Evolutionary conservation across 1,140 invertebrate species (phyloP).

Genomic region (Rhopalosiphum padi): DNA sequence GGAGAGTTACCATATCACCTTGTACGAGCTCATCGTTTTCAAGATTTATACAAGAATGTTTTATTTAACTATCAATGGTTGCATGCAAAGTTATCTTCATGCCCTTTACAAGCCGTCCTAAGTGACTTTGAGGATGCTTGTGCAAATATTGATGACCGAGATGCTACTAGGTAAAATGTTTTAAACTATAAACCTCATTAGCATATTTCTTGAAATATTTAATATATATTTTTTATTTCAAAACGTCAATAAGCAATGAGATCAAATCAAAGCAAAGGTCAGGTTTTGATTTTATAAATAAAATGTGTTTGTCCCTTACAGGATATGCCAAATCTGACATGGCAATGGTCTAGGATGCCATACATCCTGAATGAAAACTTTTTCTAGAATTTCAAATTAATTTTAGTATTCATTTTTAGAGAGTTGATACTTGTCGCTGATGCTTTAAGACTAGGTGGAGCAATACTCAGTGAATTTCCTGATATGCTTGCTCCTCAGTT

Average conservation of each 20-base stretch:
- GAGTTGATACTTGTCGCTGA: slow-evolving; percentile 94
- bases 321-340: slow-evolving; percentile 49
- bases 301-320: slow-evolving; percentile 38
- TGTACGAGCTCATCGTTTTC: slow-evolving; percentile 86
- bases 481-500: slow-evolving; percentile 96
- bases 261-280: slow-evolving; percentile 49
- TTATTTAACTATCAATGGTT: slow-evolving; percentile 98
- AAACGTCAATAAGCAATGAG: background rate
- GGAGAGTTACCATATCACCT: slow-evolving; percentile 96
- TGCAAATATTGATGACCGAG: slow-evolving; percentile 82
- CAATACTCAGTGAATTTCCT: slow-evolving; percentile 87
- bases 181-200: background rate
- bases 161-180: slow-evolving; percentile 74
- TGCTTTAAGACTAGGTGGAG: slow-evolving; percentile 88
- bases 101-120: slow-evolving; percentile 91
- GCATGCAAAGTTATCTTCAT: slow-evolving; percentile 93
- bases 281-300: slow-evolving; percentile 46
- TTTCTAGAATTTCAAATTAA: slow-evolving; percentile 9
- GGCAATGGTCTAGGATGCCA: slow-evolving; percentile 46
- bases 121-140: slow-evolving; percentile 96
- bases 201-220: background rate
- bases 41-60: slow-evolving; percentile 91
- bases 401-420: slow-evolving; percentile 65
- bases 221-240: slow-evolving; percentile 19
- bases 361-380: background rate